Conservation (phyloP, 2,113 vertebrate species). For the Neotragus moschatus region DNA sequence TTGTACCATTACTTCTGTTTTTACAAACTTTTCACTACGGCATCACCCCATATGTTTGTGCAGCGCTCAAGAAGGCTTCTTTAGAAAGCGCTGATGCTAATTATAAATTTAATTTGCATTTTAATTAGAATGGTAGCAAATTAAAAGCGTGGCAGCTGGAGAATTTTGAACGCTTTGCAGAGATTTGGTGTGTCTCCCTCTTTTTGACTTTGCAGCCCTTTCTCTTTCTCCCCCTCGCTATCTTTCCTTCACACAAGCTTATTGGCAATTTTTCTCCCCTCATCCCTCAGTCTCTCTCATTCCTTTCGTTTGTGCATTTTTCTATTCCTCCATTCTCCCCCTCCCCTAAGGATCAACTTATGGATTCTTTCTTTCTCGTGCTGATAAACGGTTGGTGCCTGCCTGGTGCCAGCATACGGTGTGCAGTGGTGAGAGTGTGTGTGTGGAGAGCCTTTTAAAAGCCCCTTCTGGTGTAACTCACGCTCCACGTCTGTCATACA, state of each 20-base stretch:
- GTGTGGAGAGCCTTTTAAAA: slow-evolving; percentile 68
- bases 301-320: neutral
- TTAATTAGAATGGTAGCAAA: slow-evolving; percentile 99
- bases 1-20: slow-evolving; percentile 79
- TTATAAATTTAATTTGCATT: slow-evolving; percentile 99
- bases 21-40: slow-evolving; percentile 85
- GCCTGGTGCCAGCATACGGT: slow-evolving; percentile 63
- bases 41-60: slow-evolving; percentile 95
- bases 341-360: slow-evolving; percentile 72
- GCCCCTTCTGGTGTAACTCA: slow-evolving; percentile 29
- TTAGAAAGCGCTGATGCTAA: slow-evolving; percentile 99
- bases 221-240: slow-evolving; percentile 75
- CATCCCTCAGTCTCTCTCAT: slow-evolving; percentile 36
- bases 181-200: slow-evolving; percentile 87
- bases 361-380: slow-evolving; percentile 78
- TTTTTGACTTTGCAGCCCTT: slow-evolving; percentile 84
- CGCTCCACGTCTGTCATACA: slow-evolving; percentile 59
- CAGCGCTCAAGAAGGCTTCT: slow-evolving; percentile 95
- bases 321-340: slow-evolving; percentile 33
- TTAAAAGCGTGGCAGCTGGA: slow-evolving; percentile 99
- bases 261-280: slow-evolving; percentile 74
- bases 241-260: slow-evolving; percentile 84
- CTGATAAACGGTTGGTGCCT: slow-evolving; percentile 74
- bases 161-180: slow-evolving; percentile 97
- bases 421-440: slow-evolving; percentile 58